These are phyloP conservation scores for Ornithoptera priamus DNA, from an alignment of 2,888 invertebrate species.

Conservation along the genomic window DNA sequence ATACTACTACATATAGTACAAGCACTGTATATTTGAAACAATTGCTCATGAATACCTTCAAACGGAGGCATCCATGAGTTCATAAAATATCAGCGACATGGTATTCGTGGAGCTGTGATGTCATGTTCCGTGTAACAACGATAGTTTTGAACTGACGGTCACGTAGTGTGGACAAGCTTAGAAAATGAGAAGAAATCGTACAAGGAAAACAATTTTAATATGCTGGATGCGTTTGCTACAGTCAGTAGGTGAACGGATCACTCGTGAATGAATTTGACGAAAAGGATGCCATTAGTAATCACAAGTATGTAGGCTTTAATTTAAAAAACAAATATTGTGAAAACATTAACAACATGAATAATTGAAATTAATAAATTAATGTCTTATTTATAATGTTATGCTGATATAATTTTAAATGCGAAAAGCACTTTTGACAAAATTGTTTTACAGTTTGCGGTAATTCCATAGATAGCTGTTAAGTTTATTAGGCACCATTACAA, in stretches of 20 bases:
- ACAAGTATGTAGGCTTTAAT: not conserved
- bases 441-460: too few species aligned
- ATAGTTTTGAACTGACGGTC: constrained; percentile 36
- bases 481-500: too few species aligned
- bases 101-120: constrained; percentile 42
- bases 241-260: constrained; percentile 29
- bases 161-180: constrained; percentile 35
- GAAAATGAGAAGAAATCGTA: constrained; percentile 39
- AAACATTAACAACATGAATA: too few species aligned
- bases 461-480: too few species aligned
- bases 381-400: too few species aligned
- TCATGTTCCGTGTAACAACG: constrained; percentile 39
- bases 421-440: too few species aligned
- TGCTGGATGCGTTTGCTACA: constrained; percentile 35
- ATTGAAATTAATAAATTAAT: too few species aligned
- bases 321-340: not conserved
- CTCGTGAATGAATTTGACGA: constrained; percentile 22
- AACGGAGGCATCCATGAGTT: constrained; percentile 3
- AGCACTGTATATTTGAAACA: too few species aligned
- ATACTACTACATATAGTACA: too few species aligned
- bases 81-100: constrained; percentile 34
- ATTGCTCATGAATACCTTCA: too few species aligned
- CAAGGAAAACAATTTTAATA: constrained; percentile 38
- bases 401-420: too few species aligned
- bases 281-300: not conserved